Conservation (phyloP, 2,797 vertebrate genomes). For the Parotocinclus haroldoi region DNA sequence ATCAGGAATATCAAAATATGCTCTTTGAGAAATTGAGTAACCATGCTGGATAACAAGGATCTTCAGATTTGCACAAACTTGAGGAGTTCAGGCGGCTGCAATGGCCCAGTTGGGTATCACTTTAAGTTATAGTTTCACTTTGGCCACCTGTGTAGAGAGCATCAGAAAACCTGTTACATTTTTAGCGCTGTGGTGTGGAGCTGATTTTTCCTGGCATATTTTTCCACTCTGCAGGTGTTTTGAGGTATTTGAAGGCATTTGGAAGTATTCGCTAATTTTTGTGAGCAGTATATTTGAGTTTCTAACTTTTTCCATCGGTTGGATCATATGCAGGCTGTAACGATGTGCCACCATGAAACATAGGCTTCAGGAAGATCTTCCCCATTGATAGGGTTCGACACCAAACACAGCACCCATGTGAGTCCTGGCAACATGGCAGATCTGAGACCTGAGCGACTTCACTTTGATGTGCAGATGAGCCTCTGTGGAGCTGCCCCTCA, state of each 20-base stretch:
- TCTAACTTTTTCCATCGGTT: slow-evolving; percentile 3
- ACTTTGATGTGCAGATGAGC: slow-evolving; percentile 22
- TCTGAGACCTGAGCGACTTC: slow-evolving; percentile 9
- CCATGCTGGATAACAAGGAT: no score
- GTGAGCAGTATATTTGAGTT: background rate
- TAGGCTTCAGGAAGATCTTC: slow-evolving; percentile 13
- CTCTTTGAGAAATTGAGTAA: no score
- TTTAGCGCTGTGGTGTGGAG: background rate
- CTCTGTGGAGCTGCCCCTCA: background rate
- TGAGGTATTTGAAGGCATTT: no score
- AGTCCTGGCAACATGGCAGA: slow-evolving; percentile 9
- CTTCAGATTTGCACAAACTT: no score
- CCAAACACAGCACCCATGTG: slow-evolving; percentile 23
- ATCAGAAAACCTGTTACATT: background rate
- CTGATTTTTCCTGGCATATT: background rate
- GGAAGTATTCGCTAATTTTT: no score
- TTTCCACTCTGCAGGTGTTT: background rate
- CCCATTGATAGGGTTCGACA: slow-evolving; percentile 16
- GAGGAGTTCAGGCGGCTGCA: background rate
- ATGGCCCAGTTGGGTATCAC: slow-evolving; percentile 1
- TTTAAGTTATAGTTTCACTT: background rate
- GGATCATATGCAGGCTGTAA: slow-evolving; percentile 40
- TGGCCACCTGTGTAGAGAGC: background rate
- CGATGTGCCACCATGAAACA: slow-evolving; percentile 32
- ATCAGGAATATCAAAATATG: no score